Conservation (phyloP, 2,888 invertebrate genomes). For the Apamea crenata region DNA sequence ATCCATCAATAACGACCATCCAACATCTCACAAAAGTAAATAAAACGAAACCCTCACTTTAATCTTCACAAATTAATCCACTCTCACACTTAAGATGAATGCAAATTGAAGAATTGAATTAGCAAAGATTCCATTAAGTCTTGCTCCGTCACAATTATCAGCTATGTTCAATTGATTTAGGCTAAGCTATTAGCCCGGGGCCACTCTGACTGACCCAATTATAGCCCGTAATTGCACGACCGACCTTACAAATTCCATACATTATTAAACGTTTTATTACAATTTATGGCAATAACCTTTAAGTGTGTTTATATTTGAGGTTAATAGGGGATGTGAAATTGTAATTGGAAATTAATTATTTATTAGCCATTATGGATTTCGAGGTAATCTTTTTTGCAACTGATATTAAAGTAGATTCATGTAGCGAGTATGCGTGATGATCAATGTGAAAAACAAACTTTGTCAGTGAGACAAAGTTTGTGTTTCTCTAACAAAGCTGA, state of each 20-base stretch:
- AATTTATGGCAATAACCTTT: slow-evolving; percentile 58
- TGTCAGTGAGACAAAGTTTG: too few species aligned
- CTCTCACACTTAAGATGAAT: slow-evolving; percentile 57
- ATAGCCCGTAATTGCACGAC: slow-evolving; percentile 63
- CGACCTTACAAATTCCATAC: slow-evolving; percentile 60
- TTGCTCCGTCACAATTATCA: slow-evolving; percentile 66
- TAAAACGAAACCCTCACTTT: slow-evolving; percentile 17
- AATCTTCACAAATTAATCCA: slow-evolving; percentile 54
- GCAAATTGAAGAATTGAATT: slow-evolving; percentile 63
- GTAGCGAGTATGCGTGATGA: background rate
- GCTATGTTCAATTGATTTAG: slow-evolving; percentile 72
- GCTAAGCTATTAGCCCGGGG: slow-evolving; percentile 67
- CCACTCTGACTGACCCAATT: slow-evolving; percentile 67
- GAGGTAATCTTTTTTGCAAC: slow-evolving; percentile 15
- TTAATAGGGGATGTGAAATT: slow-evolving; percentile 56
- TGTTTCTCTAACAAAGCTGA: too few species aligned
- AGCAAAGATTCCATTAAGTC: slow-evolving; percentile 68
- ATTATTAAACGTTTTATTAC: slow-evolving; percentile 64
- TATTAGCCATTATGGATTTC: slow-evolving; percentile 30
- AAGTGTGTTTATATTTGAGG: slow-evolving; percentile 57
- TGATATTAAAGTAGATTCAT: background rate
- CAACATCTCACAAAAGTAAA: slow-evolving; percentile 21
- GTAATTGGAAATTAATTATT: slow-evolving; percentile 51
- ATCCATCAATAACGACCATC: slow-evolving; percentile 13
- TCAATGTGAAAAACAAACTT: background rate